Base-by-base conservation (phyloP, 2,113 vertebrate species). In the Prunella fulvescens region DNA sequence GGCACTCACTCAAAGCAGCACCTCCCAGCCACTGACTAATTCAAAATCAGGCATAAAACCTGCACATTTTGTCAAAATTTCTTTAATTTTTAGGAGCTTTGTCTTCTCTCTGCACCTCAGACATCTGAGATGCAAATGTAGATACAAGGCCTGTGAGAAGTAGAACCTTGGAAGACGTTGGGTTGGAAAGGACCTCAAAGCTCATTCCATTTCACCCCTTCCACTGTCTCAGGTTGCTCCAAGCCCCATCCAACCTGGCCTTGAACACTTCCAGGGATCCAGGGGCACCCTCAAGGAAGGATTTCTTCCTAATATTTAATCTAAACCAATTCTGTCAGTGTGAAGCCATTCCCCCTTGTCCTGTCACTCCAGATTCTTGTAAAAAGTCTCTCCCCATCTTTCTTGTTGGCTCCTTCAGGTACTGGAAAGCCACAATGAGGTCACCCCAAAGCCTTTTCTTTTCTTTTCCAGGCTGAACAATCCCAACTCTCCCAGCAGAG, bases 161-260 rank as follows among this genome's bases (percentile, higher is more conserved):
- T 0, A 42, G n/a, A 82, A 22, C 48, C 39, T 45, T 0, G 12
- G 24, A n/a, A n/a, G 1, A 10, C 10, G 35, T 76, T 61, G 62
- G n/a, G 24, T 33, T 65, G 50, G 26, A 15, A 74, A 3, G 3
- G 39, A 22, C 45, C 13, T 14, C 25, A 47, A 47, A 67, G 39
- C 0, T 31, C 26, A n/a, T 14, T 8, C 7, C 15, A 24, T 51
- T 15, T 15, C 31, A 8, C 66, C 44, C 4, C 9, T 66, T 1
- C n/a, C 69, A 24, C 10, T n/a, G 0, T 19, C 10, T 24, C 78
- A 76, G 61, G 11, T 0, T 4, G 24, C 24, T 76, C 47, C 45
- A 1, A 53, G 4, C 60, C 26, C 45, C 0, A 0, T 51, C 45
- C 77, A 88, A 0, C 26, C 44, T 29, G 28, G 9, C 28, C 11